Evolutionary conservation across 1,140 invertebrate species (phyloP).

Genomic region (Drosophila pachea): DNA sequence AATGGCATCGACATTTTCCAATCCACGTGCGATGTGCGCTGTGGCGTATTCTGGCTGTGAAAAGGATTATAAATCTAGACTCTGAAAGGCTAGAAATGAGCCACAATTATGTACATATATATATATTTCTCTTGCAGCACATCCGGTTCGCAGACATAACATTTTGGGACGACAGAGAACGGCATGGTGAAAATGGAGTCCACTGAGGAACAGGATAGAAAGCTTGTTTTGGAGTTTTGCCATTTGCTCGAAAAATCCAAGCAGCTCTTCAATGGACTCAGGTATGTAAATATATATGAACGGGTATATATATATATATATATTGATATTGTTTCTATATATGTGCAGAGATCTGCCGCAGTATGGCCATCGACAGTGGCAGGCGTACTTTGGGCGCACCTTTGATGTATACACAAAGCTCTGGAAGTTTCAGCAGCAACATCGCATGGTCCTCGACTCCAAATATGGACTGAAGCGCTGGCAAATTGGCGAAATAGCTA

Average conservation of each 20-base stretch:
- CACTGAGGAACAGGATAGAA: constrained; percentile 93
- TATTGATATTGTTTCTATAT: constrained; percentile 29
- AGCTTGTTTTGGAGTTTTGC: constrained; percentile 97
- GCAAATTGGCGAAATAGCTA: constrained; percentile 99
- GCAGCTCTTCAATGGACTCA: constrained; percentile 96
- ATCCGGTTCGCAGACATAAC: constrained; percentile 68
- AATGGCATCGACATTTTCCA: constrained; percentile 23
- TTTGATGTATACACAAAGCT: constrained; percentile 99
- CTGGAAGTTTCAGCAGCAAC: constrained; percentile 99
- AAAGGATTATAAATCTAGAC: neutral
- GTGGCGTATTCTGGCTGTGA: neutral
- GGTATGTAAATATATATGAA: too few relatives aligned
- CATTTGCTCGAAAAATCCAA: constrained; percentile 98
- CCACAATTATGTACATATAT: neutral
- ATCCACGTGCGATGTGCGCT: constrained; percentile 17
- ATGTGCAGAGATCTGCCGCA: constrained; percentile 93
- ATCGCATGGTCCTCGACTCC: constrained; percentile 92
- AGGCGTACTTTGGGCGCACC: constrained; percentile 97
- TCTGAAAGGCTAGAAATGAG: too few relatives aligned
- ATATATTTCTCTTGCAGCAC: constrained; percentile 47
- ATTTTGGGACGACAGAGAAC: constrained; percentile 76
- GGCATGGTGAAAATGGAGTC: constrained; percentile 83
- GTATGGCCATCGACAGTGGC: constrained; percentile 99
- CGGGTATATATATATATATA: constrained; percentile 3
- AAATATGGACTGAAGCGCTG: constrained; percentile 98